A percentile compares a stretch with the other conserved stretches of the same genome.
Conservation (phyloP, 2,888 invertebrate genomes). For the Eurois occulta region DNA sequence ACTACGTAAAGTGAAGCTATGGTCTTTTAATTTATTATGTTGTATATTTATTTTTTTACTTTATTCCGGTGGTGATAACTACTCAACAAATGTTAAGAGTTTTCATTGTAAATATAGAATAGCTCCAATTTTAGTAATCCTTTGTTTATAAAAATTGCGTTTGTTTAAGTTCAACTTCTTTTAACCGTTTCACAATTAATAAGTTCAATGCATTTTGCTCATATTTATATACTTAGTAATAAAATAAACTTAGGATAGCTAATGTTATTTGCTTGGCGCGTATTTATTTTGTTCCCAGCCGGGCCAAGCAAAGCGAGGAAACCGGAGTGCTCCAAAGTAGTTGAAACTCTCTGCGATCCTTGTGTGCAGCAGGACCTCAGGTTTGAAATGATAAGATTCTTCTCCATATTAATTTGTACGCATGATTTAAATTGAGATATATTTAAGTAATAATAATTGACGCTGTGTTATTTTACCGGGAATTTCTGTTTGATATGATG, state of each 20-base stretch:
- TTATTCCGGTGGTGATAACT: background rate
- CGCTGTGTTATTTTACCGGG: conserved; percentile 50
- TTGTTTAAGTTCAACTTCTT: conserved; percentile 17
- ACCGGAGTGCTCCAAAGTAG: conserved; percentile 71
- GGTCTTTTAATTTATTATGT: background rate
- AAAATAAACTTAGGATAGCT: conserved; percentile 65
- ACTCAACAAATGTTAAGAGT: background rate
- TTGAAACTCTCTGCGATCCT: conserved; percentile 76
- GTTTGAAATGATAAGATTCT: conserved; percentile 81
- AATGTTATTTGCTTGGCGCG: conserved; percentile 85
- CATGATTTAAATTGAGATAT: conserved; percentile 71
- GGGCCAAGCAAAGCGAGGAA: conserved; percentile 82
- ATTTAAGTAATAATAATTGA: conserved; percentile 55
- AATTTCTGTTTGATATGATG: conserved; percentile 40
- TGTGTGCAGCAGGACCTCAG: conserved; percentile 81
- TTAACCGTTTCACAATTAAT: conserved; percentile 26
- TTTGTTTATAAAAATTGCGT: conserved; percentile 10
- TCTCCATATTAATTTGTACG: conserved; percentile 71
- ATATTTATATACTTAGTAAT: conserved; percentile 30
- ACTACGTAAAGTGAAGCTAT: background rate
- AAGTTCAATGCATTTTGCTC: conserved; percentile 36
- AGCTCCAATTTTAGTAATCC: background rate
- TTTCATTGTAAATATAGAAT: background rate
- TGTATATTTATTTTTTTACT: background rate
- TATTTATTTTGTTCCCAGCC: conserved; percentile 87